phyloP scores from a whole-genome alignment of 2,113 vertebrate genomes.

The Haemorhous mexicanus region DNA sequence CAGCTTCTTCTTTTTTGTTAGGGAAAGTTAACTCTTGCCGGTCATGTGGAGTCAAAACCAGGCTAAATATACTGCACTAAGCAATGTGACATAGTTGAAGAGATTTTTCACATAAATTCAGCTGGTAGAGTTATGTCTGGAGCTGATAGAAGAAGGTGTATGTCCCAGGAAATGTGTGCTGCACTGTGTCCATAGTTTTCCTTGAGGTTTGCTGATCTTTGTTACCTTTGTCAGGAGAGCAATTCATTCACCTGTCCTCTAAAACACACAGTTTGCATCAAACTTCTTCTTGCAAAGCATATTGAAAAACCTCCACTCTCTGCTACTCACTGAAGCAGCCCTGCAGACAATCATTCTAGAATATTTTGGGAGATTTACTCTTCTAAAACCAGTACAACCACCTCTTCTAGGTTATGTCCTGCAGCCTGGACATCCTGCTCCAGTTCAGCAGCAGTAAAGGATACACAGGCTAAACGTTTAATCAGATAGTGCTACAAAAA shows the following conservation, averaged over 20 bases:
- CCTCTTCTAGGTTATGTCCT: not conserved
- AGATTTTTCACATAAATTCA: slow-evolving; percentile 27
- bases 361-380: not conserved
- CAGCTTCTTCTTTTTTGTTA: not conserved
- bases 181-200: not conserved
- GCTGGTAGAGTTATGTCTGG: not conserved
- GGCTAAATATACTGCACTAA: slow-evolving; percentile 66
- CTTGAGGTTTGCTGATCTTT: not conserved
- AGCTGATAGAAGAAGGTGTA: not conserved
- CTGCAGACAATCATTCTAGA: not conserved
- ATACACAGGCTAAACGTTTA: not conserved
- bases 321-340: not conserved
- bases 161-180: not conserved
- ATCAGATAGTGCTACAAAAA: not conserved
- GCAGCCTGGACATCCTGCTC: not conserved
- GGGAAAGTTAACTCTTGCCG: slow-evolving; percentile 63
- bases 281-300: not conserved
- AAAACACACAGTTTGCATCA: not conserved
- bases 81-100: not conserved
- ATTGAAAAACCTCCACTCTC: not conserved
- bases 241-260: not conserved
- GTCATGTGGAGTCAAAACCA: slow-evolving; percentile 25
- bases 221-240: not conserved
- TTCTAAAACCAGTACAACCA: not conserved
- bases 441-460: not conserved